phyloP scores from a whole-genome alignment of 2,797 vertebrate species.

The Oophaga sylvatica region DNA sequence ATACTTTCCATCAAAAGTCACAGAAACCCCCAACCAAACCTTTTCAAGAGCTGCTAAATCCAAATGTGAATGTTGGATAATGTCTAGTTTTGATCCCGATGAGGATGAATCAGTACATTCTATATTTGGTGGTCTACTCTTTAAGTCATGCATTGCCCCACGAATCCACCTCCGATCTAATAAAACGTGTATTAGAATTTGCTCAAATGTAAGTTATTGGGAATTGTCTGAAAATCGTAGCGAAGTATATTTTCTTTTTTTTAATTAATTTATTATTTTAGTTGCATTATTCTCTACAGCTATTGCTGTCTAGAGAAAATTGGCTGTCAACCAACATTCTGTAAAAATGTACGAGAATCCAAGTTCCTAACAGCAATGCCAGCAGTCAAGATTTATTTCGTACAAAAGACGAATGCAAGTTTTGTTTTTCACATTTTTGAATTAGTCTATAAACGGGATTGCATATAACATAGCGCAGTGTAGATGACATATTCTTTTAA shows the following conservation, averaged over 20 bases:
- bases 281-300: conserved; percentile 7
- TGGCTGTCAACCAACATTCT: conserved; percentile 28
- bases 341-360: conserved; percentile 13
- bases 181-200: not conserved
- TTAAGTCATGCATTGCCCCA: not conserved
- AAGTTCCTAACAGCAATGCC: not conserved
- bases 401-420: not conserved
- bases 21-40: too few relatives aligned
- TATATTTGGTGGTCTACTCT: too few relatives aligned
- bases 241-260: not conserved
- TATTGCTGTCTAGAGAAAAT: not conserved
- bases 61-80: too few relatives aligned
- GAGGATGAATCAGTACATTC: too few relatives aligned
- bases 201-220: not conserved
- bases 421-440: conserved; percentile 1
- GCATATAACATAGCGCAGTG: not conserved
- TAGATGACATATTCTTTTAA: not conserved
- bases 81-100: too few relatives aligned
- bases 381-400: conserved; percentile 15
- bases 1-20: too few relatives aligned
- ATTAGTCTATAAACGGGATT: not conserved
- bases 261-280: conserved; percentile 19
- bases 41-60: too few relatives aligned
- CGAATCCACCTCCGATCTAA: not conserved
- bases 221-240: not conserved